Percentiles rank a stretch among this genome's conserved stretches.
These are phyloP conservation scores for Nephila pilipes DNA, from an alignment of 1,140 invertebrate species.

Conservation along the genomic window DNA sequence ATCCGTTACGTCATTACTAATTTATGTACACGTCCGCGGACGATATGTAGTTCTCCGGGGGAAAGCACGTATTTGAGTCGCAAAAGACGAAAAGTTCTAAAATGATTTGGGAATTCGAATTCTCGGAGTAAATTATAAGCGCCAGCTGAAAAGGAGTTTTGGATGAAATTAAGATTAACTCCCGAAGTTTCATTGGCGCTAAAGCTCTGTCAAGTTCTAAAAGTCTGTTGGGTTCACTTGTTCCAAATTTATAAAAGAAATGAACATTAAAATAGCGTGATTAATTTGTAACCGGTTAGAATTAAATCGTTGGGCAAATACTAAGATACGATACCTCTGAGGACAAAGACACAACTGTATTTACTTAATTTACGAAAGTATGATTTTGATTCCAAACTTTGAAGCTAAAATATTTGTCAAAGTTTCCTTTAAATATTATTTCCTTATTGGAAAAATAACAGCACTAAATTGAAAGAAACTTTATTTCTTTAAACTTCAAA, in stretches of 20 bases:
- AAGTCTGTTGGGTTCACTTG: neutral
- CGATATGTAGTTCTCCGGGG: neutral
- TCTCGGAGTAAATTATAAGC: neutral
- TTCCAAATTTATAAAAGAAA: neutral
- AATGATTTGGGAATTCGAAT: slow-evolving; percentile 25
- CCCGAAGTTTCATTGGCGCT: neutral
- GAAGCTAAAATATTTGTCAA: no score
- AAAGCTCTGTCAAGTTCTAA: neutral
- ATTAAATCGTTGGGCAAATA: neutral
- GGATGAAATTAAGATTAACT: neutral
- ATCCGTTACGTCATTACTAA: slow-evolving; percentile 38
- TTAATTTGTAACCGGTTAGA: neutral
- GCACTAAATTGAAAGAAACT: no score
- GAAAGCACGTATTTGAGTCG: neutral
- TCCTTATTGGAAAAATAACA: no score
- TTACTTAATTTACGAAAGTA: no score
- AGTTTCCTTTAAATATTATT: no score
- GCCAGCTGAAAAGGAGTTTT: neutral
- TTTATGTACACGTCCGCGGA: slow-evolving; percentile 22
- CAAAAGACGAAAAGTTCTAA: slow-evolving; percentile 19
- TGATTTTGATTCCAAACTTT: no score
- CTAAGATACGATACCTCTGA: no score
- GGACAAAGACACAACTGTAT: no score
- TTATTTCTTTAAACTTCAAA: no score
- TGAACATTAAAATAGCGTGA: neutral